These are phyloP conservation scores for Apotomis capreana DNA, from an alignment of 2,888 invertebrate species.

Conservation along the genomic window DNA sequence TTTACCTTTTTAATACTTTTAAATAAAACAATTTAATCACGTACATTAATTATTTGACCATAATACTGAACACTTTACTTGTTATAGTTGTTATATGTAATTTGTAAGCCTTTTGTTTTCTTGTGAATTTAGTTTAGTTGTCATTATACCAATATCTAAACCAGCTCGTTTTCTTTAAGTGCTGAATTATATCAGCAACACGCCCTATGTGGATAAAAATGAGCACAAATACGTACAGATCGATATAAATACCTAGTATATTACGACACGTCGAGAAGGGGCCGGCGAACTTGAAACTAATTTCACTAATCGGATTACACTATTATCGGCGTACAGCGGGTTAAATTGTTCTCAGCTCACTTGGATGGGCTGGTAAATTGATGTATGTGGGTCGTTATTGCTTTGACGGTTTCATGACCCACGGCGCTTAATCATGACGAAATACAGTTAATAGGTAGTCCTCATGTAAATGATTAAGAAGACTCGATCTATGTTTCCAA, in stretches of 20 bases:
- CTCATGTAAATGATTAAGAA: too few relatives aligned
- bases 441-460: neutral
- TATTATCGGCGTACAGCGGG: slow-evolving; percentile 33
- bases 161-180: too few relatives aligned
- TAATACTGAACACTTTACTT: too few relatives aligned
- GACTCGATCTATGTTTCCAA: too few relatives aligned
- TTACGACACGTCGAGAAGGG: slow-evolving; percentile 14
- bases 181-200: too few relatives aligned
- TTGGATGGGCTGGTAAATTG: slow-evolving; percentile 39
- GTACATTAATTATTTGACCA: too few relatives aligned
- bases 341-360: slow-evolving; percentile 33
- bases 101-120: too few relatives aligned
- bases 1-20: too few relatives aligned
- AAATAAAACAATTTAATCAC: too few relatives aligned
- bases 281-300: slow-evolving; percentile 38
- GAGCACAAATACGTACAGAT: neutral
- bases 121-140: too few relatives aligned
- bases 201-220: neutral
- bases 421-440: slow-evolving; percentile 8
- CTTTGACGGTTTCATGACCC: slow-evolving; percentile 3
- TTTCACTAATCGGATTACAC: slow-evolving; percentile 41
- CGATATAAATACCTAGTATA: neutral
- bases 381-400: slow-evolving; percentile 24
- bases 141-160: too few relatives aligned
- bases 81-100: too few relatives aligned